Evolutionary conservation across 2,113 vertebrate species (phyloP).

Genomic region (Muscicapa adusta): DNA sequence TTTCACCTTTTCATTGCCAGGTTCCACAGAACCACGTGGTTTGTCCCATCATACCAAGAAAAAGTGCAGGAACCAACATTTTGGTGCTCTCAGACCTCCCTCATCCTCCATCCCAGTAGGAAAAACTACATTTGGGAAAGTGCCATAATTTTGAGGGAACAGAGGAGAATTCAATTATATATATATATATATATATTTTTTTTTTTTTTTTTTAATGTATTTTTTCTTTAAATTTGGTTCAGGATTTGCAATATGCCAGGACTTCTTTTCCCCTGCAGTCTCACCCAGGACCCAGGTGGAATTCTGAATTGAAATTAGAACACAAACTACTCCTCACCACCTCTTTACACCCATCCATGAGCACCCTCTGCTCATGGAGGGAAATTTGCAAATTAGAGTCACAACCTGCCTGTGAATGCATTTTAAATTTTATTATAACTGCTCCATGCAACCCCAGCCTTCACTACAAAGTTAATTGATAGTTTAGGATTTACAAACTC

Average conservation of each 20-base stretch:
- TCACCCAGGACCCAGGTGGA: background rate
- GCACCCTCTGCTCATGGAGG: background rate
- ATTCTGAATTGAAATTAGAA: background rate
- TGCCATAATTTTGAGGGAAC: rapidly evolving
- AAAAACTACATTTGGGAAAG: background rate
- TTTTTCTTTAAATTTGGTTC: background rate
- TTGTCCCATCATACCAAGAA: rapidly evolving
- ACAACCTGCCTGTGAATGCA: background rate
- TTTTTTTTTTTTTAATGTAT: too few species aligned
- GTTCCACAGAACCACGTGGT: rapidly evolving
- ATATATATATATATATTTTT: too few species aligned
- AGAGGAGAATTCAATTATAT: background rate
- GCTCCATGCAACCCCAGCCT: rapidly evolving
- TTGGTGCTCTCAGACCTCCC: background rate
- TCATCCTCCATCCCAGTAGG: background rate
- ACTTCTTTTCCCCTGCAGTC: background rate
- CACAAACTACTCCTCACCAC: background rate
- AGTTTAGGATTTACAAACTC: background rate
- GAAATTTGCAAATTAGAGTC: background rate
- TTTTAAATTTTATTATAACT: background rate
- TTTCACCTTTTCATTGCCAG: background rate
- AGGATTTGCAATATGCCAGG: background rate
- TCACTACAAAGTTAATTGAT: background rate
- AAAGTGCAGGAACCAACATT: background rate
- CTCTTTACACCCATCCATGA: background rate